Base-by-base conservation (phyloP, 2,113 vertebrate genomes). In the Onychostruthus taczanowskii region DNA sequence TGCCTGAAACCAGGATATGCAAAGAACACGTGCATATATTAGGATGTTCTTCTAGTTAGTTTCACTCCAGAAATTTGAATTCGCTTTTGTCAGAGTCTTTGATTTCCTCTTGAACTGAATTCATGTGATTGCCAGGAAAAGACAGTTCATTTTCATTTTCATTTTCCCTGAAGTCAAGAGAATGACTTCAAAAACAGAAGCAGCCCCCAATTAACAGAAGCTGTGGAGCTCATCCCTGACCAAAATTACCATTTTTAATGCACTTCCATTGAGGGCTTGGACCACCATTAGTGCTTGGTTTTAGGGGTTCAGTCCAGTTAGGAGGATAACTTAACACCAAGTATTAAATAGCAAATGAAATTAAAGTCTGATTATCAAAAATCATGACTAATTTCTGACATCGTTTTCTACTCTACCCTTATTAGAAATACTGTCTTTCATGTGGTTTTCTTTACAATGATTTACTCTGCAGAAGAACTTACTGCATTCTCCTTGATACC, bases 401-500 rank as follows among this genome's bases (percentile, higher is more conserved):
- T 31, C 89, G 67, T 87, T 96, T 94, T 84, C 75, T 82, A 81
- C 76, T 95, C 89, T 85, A 47, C 41, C 66, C 27, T 85, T 64
- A 70, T 86, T 85, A 92, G 91, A 90, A 86, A 86, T 70, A 61
- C 76, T 80, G 70, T 67, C 92, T 96, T 97, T 97, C 92, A 88
- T 92, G 79, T 88, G 33, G 67, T 41, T 96, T 46, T 70, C 87
- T 90, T 90, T 83, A 79, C 56, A 88, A 94, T 75, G 13, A 44
- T 93, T 97, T 96, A 76, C 94, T 95, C 82, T 92, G 58, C 55
- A 76, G 83, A 92, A 75, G 93, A 91, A 87, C 30, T 56, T 94
- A 94, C 88, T 85, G 49, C 76, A 83, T 94, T 97, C 89, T 80
- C 58, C 95, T 96, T 95, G 83, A 97, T 93, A 90, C n/a, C 14